Conservation (phyloP, 2,113 vertebrate genomes). For the Laterallus jamaicensis region DNA sequence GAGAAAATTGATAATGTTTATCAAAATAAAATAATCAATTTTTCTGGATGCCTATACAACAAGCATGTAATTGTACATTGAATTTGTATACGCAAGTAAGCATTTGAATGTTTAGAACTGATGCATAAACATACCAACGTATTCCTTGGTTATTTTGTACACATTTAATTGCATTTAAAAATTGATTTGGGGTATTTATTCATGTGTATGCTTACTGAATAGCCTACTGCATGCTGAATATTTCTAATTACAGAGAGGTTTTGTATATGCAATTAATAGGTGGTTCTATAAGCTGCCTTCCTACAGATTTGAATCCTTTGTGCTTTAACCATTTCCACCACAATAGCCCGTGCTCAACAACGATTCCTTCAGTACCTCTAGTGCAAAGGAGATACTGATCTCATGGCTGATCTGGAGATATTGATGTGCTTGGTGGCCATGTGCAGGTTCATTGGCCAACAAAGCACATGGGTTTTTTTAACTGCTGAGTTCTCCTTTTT, state of each 20-base stretch:
- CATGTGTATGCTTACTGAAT: not conserved
- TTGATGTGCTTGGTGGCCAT: not conserved
- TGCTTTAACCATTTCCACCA: not conserved
- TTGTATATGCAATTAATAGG: not conserved
- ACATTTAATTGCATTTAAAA: conserved; percentile 8
- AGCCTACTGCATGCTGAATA: not conserved
- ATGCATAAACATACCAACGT: not conserved
- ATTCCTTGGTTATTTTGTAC: not conserved
- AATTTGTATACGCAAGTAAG: conserved; percentile 14
- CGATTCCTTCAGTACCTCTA: not conserved
- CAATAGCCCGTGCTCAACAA: not conserved
- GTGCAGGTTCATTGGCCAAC: not conserved
- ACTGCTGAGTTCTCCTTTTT: not conserved
- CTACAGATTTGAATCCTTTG: not conserved
- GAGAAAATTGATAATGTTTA: not conserved
- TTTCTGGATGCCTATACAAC: not conserved
- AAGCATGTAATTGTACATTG: not conserved
- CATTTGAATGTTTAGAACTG: conserved; percentile 14
- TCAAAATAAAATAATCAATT: conserved; percentile 1
- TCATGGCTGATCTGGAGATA: not conserved
- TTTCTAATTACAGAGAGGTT: not conserved
- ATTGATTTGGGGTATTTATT: conserved; percentile 17
- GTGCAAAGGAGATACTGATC: not conserved
- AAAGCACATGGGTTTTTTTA: not conserved
- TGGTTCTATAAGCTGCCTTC: not conserved